Conservation (phyloP, 2,113 vertebrate species). For the Podarcis muralis region DNA sequence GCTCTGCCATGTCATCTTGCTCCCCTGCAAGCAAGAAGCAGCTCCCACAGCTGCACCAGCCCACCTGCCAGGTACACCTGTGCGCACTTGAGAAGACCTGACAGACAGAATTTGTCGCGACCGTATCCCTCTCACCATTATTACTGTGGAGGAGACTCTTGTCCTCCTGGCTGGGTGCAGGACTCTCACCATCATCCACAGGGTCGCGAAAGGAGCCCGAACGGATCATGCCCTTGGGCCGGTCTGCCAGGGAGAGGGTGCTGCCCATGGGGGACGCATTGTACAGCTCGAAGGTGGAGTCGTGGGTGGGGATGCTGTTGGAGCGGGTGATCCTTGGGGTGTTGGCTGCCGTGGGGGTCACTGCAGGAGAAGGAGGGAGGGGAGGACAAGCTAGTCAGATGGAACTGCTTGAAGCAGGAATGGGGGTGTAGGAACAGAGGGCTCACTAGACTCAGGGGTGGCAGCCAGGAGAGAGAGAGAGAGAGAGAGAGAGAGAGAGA, state of each 20-base stretch:
- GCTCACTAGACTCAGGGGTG: slow-evolving; percentile 10
- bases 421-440: slow-evolving; percentile 16
- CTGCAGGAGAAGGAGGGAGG: slow-evolving; percentile 69
- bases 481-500: neutral
- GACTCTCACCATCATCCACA: slow-evolving; percentile 87
- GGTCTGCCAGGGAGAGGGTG: slow-evolving; percentile 92
- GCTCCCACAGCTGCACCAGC: neutral
- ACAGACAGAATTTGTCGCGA: neutral
- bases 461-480: neutral
- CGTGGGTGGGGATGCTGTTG: slow-evolving; percentile 96
- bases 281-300: slow-evolving; percentile 90
- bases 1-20: neutral
- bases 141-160: slow-evolving; percentile 11
- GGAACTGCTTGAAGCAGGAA: slow-evolving; percentile 42
- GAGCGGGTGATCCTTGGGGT: slow-evolving; percentile 93
- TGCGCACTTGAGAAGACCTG: neutral
- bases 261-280: slow-evolving; percentile 90
- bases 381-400: slow-evolving; percentile 47
- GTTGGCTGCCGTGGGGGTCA: slow-evolving; percentile 83
- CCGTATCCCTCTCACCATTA: neutral
- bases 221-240: slow-evolving; percentile 93
- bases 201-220: slow-evolving; percentile 95
- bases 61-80: neutral
- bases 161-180: slow-evolving; percentile 12
- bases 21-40: neutral